Evolutionary conservation across 1,140 invertebrate genomes (phyloP), one percentile per base, ranked within the genome.

Genomic region (Maniola jurtina): DNA sequence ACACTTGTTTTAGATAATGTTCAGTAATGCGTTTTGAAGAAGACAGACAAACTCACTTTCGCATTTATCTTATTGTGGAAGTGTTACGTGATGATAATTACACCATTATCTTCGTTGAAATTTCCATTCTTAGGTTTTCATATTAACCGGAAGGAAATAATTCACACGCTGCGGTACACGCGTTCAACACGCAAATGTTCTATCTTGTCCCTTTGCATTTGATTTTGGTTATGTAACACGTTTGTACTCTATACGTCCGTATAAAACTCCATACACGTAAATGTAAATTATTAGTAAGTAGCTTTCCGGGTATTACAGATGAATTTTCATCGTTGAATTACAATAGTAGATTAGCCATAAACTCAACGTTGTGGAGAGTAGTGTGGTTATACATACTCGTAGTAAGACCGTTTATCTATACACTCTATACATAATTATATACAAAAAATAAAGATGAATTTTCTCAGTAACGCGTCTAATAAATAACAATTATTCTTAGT

Each of bases 81-180:
- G 8, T 16, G 16, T 52, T 52, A 52, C 48, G 48, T 25, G 48
- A 58, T 25, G 48, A 58, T 64, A 64, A 64, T 48, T 58, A 34
- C 56, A 57, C 15, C 42, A 58, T 64, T 64, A 64, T 64, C 63
- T 58, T 58, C 42, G 63, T 64, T 58, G 38, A 45, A 64, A 52
- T 64, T 64, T 58, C 63, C 63, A 64, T 64, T 58, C 55, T 64
- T 57, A 56, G 42, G 56, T 45, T 42, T 48, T 50, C 45, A 58
- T 64, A 50, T 38, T n/a, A 61, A 57, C 55, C 54, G 63, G 55
- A 64, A 64, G 36, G 14, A 58, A 59, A 64, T 58, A 58, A 38
- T 52, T 64, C 55, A 64, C 63, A 58, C 55, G 52, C 14, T 25
- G 48, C 55, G 16, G 48, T 7, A 52, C 8, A 25, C 16, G 45